A percentile compares a stretch with the other conserved stretches of the same genome.
These are phyloP conservation scores for Sarcophaga caerulescens DNA, from an alignment of 2,888 invertebrate species.

Conservation along the genomic window DNA sequence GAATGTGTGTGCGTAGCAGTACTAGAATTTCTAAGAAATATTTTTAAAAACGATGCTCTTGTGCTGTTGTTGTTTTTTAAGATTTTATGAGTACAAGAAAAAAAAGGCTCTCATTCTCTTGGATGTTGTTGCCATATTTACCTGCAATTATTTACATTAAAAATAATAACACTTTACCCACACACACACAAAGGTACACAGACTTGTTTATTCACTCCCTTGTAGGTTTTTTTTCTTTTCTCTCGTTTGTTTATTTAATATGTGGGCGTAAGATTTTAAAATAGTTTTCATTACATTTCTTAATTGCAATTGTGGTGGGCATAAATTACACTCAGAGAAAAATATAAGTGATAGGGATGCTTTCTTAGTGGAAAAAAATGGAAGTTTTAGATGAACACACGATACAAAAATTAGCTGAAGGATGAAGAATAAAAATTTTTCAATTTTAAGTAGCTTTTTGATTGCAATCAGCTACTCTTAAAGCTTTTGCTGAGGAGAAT, in stretches of 20 bases:
- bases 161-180: conserved; percentile 1
- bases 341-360: not conserved
- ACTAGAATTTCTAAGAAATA: too few species aligned
- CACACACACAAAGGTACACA: not conserved
- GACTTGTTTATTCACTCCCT: not conserved
- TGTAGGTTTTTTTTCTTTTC: not conserved
- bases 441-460: too few species aligned
- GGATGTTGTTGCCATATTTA: not conserved
- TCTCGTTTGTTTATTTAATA: not conserved
- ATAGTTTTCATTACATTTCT: conserved; percentile 15
- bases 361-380: too few species aligned
- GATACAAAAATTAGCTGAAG: too few species aligned
- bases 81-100: not conserved
- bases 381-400: too few species aligned
- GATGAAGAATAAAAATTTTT: too few species aligned
- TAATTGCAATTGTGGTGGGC: conserved; percentile 3
- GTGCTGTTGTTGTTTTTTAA: not conserved
- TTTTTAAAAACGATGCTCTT: too few species aligned
- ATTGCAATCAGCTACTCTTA: too few species aligned
- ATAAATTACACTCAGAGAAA: not conserved
- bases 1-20: too few species aligned
- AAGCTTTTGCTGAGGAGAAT: too few species aligned
- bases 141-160: conserved; percentile 24
- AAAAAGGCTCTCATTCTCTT: not conserved
- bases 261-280: not conserved